Percentiles rank a stretch among this genome's conserved stretches.
phyloP scores from a whole-genome alignment of 2,888 invertebrate species.

The Drosophila affinis region DNA sequence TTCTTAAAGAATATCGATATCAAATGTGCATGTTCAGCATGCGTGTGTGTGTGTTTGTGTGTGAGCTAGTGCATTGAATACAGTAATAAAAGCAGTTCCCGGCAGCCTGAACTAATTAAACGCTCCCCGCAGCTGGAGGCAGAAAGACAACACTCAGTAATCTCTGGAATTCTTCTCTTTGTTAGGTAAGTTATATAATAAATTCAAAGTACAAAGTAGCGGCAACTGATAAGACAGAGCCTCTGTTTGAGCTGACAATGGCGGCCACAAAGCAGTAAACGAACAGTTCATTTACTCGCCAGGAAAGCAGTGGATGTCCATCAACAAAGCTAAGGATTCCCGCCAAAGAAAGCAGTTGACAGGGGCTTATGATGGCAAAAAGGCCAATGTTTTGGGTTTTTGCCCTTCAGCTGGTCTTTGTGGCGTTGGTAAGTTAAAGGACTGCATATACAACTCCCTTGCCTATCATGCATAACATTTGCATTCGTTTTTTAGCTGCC shows the following conservation, averaged over 20 bases:
- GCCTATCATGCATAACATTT: background rate
- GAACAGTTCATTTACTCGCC: background rate
- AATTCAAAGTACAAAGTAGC: constrained; percentile 36
- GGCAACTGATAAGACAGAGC: constrained; percentile 7
- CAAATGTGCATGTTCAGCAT: background rate
- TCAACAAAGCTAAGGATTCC: background rate
- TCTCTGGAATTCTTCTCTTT: constrained; percentile 2
- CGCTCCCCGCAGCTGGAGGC: background rate
- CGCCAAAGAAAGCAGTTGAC: too few relatives aligned
- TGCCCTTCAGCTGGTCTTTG: constrained; percentile 8
- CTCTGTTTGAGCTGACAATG: constrained; percentile 5
- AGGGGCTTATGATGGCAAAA: background rate
- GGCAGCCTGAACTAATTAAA: constrained; percentile 23
- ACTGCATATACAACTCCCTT: background rate
- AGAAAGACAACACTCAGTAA: constrained; percentile 13
- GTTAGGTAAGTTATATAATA: background rate
- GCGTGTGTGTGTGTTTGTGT: background rate
- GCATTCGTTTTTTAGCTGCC: constrained; percentile 38
- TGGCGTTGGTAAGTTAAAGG: constrained; percentile 18
- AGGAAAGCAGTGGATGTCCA: background rate
- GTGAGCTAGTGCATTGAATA: background rate
- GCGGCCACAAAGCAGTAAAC: background rate
- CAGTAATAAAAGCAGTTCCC: constrained; percentile 53
- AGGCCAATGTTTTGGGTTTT: background rate
- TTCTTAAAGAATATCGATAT: constrained; percentile 35